These are phyloP conservation scores for Melanophora roralis DNA, from an alignment of 2,888 invertebrate genomes.

Conservation along the genomic window DNA sequence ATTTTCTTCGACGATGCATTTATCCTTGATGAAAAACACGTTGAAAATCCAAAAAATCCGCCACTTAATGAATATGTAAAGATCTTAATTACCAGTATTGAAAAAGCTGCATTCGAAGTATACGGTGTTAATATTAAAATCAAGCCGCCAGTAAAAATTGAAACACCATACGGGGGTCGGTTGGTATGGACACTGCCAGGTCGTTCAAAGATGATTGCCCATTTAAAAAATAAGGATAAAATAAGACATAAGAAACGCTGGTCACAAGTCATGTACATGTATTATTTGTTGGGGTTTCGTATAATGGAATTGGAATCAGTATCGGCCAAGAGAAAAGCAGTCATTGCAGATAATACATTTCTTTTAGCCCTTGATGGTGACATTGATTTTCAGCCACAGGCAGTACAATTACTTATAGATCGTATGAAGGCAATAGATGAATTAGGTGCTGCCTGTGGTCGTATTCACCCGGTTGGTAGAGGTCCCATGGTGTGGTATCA, in stretches of 20 bases:
- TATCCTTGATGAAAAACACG: conserved; percentile 78
- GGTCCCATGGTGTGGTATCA: conserved; percentile 92
- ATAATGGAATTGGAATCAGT: conserved; percentile 82
- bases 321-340: conserved; percentile 78
- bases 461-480: conserved; percentile 91
- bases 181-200: conserved; percentile 91
- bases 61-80: conserved; percentile 90
- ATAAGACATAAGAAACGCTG: conserved; percentile 94
- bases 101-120: conserved; percentile 86
- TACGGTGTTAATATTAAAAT: conserved; percentile 82
- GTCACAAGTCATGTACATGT: conserved; percentile 98
- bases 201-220: conserved; percentile 88
- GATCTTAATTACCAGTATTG: conserved; percentile 83
- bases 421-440: conserved; percentile 90
- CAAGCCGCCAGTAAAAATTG: conserved; percentile 84
- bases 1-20: conserved; percentile 93
- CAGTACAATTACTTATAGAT: conserved; percentile 87
- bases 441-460: conserved; percentile 91
- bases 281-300: conserved; percentile 89
- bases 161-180: conserved; percentile 92
- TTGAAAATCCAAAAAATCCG: conserved; percentile 80
- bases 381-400: conserved; percentile 90
- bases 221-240: conserved; percentile 92
- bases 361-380: conserved; percentile 92
- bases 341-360: conserved; percentile 88